Evolutionary conservation across 2,888 invertebrate genomes (phyloP).

Genomic region (Xestia c-nigrum): DNA sequence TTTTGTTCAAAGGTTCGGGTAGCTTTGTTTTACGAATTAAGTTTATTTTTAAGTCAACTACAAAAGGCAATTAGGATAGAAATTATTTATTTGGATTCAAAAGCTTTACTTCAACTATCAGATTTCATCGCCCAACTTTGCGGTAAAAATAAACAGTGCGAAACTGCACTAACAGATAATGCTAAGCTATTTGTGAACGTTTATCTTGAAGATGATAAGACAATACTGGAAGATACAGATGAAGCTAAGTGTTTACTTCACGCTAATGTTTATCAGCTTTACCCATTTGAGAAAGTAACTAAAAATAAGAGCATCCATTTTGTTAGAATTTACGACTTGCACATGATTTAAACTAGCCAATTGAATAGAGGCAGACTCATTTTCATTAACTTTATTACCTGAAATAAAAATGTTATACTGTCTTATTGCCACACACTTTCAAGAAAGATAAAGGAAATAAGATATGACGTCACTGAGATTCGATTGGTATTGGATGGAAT

Average conservation of each 20-base stretch:
- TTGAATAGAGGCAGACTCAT: not conserved
- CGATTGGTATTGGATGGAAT: conserved; percentile 25
- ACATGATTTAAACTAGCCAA: not conserved
- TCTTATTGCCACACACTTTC: conserved; percentile 1
- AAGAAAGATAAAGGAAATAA: conserved; percentile 16
- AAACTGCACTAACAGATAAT: conserved; percentile 39
- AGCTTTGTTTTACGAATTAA: conserved; percentile 2
- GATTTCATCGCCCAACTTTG: not conserved
- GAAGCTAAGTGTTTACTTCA: conserved; percentile 19
- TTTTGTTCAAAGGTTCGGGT: conserved; percentile 1
- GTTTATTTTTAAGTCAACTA: not conserved
- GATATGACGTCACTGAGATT: not conserved
- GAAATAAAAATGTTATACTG: not conserved
- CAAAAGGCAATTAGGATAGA: not conserved
- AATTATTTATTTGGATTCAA: not conserved
- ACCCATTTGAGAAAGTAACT: not conserved
- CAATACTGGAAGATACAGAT: conserved; percentile 23
- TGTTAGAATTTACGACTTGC: not conserved
- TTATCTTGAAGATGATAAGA: conserved; percentile 49
- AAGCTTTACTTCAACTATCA: not conserved
- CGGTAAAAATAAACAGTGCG: conserved; percentile 3
- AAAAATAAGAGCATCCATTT: not conserved
- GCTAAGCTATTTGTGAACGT: conserved; percentile 38
- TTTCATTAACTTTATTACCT: conserved; percentile 1
- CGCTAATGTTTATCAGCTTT: conserved; percentile 4